Evolutionary conservation across 2,113 vertebrate species (phyloP), one percentile per base, ranked within the genome.

Genomic region (Emberiza fucata): DNA sequence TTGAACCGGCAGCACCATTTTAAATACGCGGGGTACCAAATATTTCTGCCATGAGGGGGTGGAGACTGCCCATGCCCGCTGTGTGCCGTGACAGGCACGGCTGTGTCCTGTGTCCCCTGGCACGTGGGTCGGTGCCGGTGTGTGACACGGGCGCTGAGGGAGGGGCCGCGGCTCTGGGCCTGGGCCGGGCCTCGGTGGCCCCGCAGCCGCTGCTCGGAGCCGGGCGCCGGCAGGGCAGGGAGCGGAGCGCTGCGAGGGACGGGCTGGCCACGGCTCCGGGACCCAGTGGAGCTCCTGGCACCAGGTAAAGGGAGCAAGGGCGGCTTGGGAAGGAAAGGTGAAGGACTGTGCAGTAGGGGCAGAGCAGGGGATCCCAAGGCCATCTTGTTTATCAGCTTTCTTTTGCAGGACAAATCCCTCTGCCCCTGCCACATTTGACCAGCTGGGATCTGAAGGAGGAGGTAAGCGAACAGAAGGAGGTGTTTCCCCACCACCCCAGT

Each of bases 161-260:
- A 93, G 95, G 95, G 88, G 94, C 94, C 56, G 66, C 64, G 59
- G 72, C 54, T 80, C 59, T 80, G 37, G 14, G 16, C 76, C 81
- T 72, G 88, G 77, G 83, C 85, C 91, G 73, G 86, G 86, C 64
- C 47, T 39, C 39, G 29, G 69, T 24, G 33, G 22, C 80, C 66
- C 66, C 5, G 1, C 7, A 3, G 29, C 72, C 95, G 63, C 91
- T 88, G 80, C 66, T 77, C 82, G 70, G 79, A 96, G 71, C 82
- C 14, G 64, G 80, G 94, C 21, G 50, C 37, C 75, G 64, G 66
- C 50, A 31, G 29, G 86, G 48, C 25, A 14, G 48, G 48, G 12
- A 12, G 40, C 12, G 40, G 24, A 93, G 71, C 83, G 33, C 92
- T 75, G 39, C 56, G 64, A 95, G 94, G 94, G 90, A 95, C 14